Base-by-base conservation (phyloP, 2,888 invertebrate species). In the Morpho helenor region DNA sequence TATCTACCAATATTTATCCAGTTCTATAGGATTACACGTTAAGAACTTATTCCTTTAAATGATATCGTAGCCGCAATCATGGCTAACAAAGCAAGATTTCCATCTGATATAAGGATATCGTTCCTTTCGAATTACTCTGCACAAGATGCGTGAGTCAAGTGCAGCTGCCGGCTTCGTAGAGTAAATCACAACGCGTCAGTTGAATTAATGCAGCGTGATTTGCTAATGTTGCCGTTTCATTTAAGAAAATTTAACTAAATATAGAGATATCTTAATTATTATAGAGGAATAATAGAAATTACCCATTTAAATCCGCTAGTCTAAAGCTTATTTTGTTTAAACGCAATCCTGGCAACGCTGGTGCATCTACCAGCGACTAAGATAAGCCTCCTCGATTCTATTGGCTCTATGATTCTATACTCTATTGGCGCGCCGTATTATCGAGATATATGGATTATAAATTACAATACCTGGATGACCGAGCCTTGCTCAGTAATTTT, bases 191-290 rank as follows among this genome's bases (percentile, higher is more conserved):
- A 66, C 70, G 69, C 72, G 67, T 68, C 52, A 56, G 63, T 46
- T 58, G 80, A 86, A 85, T 87, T 84, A 83, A 82, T 75, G 80
- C 73, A 69, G 69, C 73, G 76, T 72, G 76, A 75, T 74, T 75
- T 69, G 59, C 59, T 54, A 59, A 49, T 57, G 59, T 55, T 56
- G 55, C 52, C 54, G 49, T 62, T 54, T 56, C 22, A 50, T 44
- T 8, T 49, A 8, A 8, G 23, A n/a, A n/a, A 43, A 23, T 7
- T 42, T 42, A 4, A 31, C 10, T 42, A 39, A 8, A 50, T 45
- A 45, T 44, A 31, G 16, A 16, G 16, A 16, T 5, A 3, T 31
- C 2, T 31, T 31, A 31, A 31, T 31, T 31, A 31, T 31, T 31
- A 2, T 31, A 31, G 31, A 31, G 31, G 5, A 31, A 31, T 31